Conservation (phyloP, 2,888 invertebrate species). For the Choristoneura rosaceana region DNA sequence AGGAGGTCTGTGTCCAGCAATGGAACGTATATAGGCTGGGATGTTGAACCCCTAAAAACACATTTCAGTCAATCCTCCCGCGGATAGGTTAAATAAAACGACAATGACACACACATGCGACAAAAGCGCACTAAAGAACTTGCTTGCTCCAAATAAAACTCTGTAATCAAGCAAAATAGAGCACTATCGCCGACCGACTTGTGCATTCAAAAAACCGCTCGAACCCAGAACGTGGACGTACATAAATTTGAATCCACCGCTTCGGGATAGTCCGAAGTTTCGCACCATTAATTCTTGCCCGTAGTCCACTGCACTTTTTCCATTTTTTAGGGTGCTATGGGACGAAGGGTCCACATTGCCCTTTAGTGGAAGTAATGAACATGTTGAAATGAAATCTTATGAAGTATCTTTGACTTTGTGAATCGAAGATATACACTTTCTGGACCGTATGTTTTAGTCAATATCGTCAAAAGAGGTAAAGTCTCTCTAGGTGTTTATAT, state of each 20-base stretch:
- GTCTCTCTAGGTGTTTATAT: too few species aligned
- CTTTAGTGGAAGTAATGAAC: neutral
- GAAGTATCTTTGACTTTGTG: too few species aligned
- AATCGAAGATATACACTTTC: too few species aligned
- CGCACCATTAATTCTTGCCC: conserved; percentile 81
- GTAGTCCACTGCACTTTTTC: conserved; percentile 78
- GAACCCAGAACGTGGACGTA: conserved; percentile 60
- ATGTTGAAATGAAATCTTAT: neutral
- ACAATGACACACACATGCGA: neutral
- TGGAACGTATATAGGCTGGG: too few species aligned
- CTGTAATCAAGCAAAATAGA: conserved; percentile 4
- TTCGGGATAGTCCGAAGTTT: conserved; percentile 66
- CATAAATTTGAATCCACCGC: conserved; percentile 68
- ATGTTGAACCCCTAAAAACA: neutral
- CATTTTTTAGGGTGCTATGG: conserved; percentile 43
- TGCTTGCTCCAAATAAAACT: neutral
- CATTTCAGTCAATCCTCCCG: neutral
- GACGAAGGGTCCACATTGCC: neutral
- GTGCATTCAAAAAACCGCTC: conserved; percentile 29
- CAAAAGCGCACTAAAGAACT: neutral
- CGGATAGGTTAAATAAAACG: neutral
- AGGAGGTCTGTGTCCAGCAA: too few species aligned
- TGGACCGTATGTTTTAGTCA: too few species aligned
- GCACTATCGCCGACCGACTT: conserved; percentile 37
- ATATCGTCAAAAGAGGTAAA: too few species aligned